Evolutionary conservation across 2,888 invertebrate species (phyloP).

Genomic region (Meiosimyza decipiens): DNA sequence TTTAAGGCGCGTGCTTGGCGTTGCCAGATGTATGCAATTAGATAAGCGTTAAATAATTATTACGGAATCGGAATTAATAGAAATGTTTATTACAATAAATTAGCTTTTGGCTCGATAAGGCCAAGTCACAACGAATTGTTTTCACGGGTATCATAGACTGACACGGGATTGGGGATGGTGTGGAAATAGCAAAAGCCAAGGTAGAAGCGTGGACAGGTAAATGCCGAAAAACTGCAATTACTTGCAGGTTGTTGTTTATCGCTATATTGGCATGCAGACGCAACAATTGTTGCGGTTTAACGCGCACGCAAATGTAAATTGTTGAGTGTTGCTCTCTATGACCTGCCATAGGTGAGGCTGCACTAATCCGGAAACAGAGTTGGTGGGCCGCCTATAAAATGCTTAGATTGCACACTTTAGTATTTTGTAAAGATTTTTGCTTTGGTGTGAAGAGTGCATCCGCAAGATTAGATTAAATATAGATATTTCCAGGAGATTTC

Average conservation of each 20-base stretch:
- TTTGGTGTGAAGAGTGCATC: too few relatives aligned
- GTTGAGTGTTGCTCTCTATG: background rate
- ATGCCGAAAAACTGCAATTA: conserved; percentile 6
- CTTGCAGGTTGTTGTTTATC: too few relatives aligned
- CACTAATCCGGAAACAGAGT: too few relatives aligned
- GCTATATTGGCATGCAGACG: background rate
- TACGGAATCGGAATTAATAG: conserved; percentile 54
- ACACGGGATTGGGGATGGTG: background rate
- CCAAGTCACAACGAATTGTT: conserved; percentile 26
- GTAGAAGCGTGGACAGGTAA: conserved; percentile 13
- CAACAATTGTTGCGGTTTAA: background rate
- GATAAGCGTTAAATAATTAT: conserved; percentile 57
- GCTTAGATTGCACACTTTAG: background rate
- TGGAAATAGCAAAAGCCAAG: conserved; percentile 28
- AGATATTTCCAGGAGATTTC: too few relatives aligned
- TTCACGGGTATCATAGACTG: background rate
- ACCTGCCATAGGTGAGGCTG: background rate
- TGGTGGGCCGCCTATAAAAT: too few relatives aligned
- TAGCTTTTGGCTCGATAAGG: conserved; percentile 44
- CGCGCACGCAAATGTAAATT: conserved; percentile 10
- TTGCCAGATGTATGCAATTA: conserved; percentile 55
- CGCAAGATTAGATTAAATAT: too few relatives aligned
- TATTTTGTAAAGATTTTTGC: background rate
- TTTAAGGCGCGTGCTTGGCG: conserved; percentile 27
- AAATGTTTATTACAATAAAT: conserved; percentile 59